Conservation (phyloP, 1,140 invertebrate species). For the Tenebrio molitor region DNA sequence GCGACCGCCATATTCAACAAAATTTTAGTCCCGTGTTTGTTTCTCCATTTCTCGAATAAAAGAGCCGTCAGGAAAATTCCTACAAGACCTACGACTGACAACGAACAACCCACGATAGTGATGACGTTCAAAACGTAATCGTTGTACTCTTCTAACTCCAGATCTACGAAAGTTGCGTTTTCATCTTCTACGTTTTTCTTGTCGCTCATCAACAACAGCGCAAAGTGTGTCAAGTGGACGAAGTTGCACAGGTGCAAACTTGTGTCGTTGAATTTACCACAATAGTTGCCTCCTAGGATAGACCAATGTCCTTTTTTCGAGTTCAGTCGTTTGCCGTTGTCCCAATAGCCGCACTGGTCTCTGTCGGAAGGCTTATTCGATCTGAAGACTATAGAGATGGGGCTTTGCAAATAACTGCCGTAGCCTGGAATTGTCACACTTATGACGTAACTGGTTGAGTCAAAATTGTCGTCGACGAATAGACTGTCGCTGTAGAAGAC, state of each 20-base stretch:
- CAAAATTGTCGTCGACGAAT: conserved; percentile 67
- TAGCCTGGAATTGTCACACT: conserved; percentile 71
- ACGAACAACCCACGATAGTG: conserved; percentile 72
- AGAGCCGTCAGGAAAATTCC: conserved; percentile 73
- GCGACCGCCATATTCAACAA: conserved; percentile 72
- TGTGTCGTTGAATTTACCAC: conserved; percentile 53
- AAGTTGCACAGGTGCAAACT: conserved; percentile 70
- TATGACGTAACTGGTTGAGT: conserved; percentile 66
- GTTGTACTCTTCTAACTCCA: conserved; percentile 57
- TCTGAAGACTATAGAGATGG: conserved; percentile 69
- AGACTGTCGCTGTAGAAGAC: conserved; percentile 71
- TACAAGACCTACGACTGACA: conserved; percentile 71
- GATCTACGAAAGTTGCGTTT: not conserved
- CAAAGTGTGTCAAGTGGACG: conserved; percentile 74
- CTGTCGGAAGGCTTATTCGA: conserved; percentile 59
- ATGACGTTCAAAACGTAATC: conserved; percentile 69
- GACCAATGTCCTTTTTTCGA: conserved; percentile 66
- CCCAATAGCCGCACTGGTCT: conserved; percentile 72
- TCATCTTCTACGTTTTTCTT: conserved; percentile 19
- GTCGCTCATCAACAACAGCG: conserved; percentile 67
- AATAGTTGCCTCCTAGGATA: conserved; percentile 49
- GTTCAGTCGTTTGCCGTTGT: conserved; percentile 64
- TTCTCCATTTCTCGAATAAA: conserved; percentile 71
- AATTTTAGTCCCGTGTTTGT: conserved; percentile 73
- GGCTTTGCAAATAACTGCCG: conserved; percentile 67